phyloP scores from a whole-genome alignment of 2,797 vertebrate genomes.

The Sebastes kiyomatsui region DNA sequence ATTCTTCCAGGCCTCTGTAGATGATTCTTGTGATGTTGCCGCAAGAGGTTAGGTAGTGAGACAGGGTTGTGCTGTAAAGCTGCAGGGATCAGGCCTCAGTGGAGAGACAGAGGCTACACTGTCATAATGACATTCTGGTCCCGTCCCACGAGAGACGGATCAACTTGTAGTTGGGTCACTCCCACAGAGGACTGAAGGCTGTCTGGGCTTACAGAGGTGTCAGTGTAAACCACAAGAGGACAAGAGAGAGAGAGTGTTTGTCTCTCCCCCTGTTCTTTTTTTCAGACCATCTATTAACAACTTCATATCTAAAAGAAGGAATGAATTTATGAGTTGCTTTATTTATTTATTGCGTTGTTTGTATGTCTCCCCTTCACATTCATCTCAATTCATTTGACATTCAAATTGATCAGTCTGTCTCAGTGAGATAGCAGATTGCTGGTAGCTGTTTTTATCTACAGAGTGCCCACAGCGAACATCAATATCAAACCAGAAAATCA shows the following conservation, averaged over 20 bases:
- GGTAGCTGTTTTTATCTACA: conserved; percentile 7
- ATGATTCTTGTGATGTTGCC: not conserved
- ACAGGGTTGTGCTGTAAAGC: not conserved
- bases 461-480: conserved; percentile 2
- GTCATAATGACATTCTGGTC: conserved; percentile 1
- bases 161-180: not conserved
- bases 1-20: not conserved
- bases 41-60: not conserved
- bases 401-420: conserved; percentile 22
- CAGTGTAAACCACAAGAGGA: not conserved
- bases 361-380: not conserved
- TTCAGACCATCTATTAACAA: not conserved
- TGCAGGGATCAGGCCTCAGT: conserved; percentile 1
- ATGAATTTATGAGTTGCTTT: not conserved
- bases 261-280: not conserved
- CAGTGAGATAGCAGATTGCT: conserved; percentile 12
- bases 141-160: not conserved
- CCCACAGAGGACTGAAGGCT: not conserved
- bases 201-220: not conserved
- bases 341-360: not conserved
- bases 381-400: conserved; percentile 12
- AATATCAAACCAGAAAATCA: conserved; percentile 26
- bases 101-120: not conserved
- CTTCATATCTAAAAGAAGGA: not conserved
- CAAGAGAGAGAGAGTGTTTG: not conserved